Evolutionary conservation across 2,797 vertebrate species (phyloP), one percentile per base, ranked within the genome.

Genomic region (Clangula hyemalis): DNA sequence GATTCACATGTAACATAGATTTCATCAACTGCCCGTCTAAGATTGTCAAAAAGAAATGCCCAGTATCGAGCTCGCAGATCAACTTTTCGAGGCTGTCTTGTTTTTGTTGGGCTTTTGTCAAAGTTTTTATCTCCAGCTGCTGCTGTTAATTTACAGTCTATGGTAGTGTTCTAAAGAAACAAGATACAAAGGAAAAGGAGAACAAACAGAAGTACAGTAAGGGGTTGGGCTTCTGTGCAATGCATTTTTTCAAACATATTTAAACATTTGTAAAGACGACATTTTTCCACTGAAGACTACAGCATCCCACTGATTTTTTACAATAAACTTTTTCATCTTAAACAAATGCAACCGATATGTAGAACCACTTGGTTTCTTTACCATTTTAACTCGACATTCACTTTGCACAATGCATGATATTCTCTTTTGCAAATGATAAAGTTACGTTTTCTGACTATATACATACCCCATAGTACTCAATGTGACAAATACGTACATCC

Each of bases 1-100:
- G 99, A 99, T 96, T 99, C 99, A 91, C 99, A 99, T 0, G 99
- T 99, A 85, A 99, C 99, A 6, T 99, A 99, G 96, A 99, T 99
- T 89, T 99, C 99, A 66, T 99, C 99, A 27, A 99, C 99, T 0
- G 99, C 99, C 28, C 99, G 97, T 11, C 99, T 98, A 70, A 99
- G 98, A 92, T 99, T 99, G 96, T 99, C 99, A 28, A 99, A 99
- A 28, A 99, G 99, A 92, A 99, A 99, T 2, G 99, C 99, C 99
- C 99, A 99, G 96, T 99, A 99, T 27, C 99, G 98, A 2, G 99
- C 99, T 82, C 99, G 97, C 57, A 99, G 97, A 93, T 99, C 99
- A 91, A 99, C 98, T 97, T 99, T 99, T 16, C 99, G 98, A 14
- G 99, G 99, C 83, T 98, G 99, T 78, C 99, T 98, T 51, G 96